Evolutionary conservation across 1,140 invertebrate genomes (phyloP).

Genomic region (Drosophila arizonae): DNA sequence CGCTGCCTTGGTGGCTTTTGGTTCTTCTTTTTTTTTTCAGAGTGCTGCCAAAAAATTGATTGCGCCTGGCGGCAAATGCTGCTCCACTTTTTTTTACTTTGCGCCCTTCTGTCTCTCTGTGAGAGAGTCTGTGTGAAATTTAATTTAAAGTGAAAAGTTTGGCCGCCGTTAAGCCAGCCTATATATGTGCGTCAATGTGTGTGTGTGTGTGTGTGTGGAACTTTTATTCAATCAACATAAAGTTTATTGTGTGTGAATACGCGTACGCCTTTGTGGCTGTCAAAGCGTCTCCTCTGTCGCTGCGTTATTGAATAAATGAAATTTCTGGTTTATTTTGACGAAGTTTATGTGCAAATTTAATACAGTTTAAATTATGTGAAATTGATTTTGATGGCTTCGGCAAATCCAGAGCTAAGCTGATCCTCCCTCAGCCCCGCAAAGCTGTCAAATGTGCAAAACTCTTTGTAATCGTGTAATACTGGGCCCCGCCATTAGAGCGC

Average conservation of each 20-base stretch:
- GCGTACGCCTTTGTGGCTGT: conserved; percentile 52
- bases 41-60: conserved; percentile 38
- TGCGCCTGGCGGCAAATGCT: conserved; percentile 43
- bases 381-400: conserved; percentile 54
- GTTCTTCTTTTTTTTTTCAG: not conserved
- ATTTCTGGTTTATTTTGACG: conserved; percentile 57
- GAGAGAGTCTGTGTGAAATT: conserved; percentile 43
- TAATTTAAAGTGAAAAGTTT: conserved; percentile 78
- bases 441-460: conserved; percentile 20
- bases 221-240: conserved; percentile 78
- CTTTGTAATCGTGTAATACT: conserved; percentile 32
- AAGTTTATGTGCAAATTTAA: conserved; percentile 55
- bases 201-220: conserved; percentile 32
- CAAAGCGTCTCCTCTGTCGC: conserved; percentile 51
- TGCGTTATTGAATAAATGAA: conserved; percentile 70
- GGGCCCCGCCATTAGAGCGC: not conserved
- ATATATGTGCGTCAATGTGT: conserved; percentile 1
- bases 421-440: not conserved
- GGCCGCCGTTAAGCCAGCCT: conserved; percentile 56
- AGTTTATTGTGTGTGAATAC: conserved; percentile 71
- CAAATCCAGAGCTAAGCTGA: conserved; percentile 10
- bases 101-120: conserved; percentile 8
- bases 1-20: not conserved
- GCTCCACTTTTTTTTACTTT: conserved; percentile 42
- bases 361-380: conserved; percentile 61